Evolutionary conservation across 2,797 vertebrate species (phyloP).

Genomic region (Sternarchorhynchus goeldii): DNA sequence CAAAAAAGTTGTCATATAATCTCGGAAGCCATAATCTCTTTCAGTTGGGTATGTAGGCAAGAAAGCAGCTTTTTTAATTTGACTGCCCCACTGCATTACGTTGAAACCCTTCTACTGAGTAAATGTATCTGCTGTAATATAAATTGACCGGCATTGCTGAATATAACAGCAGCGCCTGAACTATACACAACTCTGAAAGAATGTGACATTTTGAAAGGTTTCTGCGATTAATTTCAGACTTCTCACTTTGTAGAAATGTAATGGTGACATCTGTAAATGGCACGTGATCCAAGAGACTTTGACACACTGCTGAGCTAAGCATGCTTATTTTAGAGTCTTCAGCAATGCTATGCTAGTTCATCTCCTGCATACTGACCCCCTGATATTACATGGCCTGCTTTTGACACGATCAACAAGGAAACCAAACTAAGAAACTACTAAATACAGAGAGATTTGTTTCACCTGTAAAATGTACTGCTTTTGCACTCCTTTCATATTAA

Average conservation of each 20-base stretch:
- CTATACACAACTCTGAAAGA: not conserved
- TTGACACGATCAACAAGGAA: not conserved
- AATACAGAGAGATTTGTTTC: not conserved
- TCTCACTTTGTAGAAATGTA: not conserved
- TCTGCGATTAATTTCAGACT: not conserved
- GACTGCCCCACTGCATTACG: no score
- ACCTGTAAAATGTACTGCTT: not conserved
- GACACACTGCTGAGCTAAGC: not conserved
- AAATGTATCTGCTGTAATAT: not conserved
- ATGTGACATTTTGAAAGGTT: not conserved
- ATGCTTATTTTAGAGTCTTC: conserved; percentile 9
- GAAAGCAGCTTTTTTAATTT: no score
- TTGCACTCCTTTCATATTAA: not conserved
- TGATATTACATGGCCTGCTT: conserved; percentile 1
- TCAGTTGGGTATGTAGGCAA: no score
- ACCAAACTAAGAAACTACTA: not conserved
- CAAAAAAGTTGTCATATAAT: not conserved
- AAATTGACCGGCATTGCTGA: not conserved
- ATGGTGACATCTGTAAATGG: not conserved
- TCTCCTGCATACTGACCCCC: not conserved
- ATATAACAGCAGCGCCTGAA: not conserved
- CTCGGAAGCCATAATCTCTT: no score
- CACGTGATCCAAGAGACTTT: not conserved
- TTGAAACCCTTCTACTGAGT: no score
- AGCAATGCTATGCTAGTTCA: not conserved